Evolutionary conservation across 2,113 vertebrate genomes (phyloP).

Genomic region (Vulpes ferrilata): DNA sequence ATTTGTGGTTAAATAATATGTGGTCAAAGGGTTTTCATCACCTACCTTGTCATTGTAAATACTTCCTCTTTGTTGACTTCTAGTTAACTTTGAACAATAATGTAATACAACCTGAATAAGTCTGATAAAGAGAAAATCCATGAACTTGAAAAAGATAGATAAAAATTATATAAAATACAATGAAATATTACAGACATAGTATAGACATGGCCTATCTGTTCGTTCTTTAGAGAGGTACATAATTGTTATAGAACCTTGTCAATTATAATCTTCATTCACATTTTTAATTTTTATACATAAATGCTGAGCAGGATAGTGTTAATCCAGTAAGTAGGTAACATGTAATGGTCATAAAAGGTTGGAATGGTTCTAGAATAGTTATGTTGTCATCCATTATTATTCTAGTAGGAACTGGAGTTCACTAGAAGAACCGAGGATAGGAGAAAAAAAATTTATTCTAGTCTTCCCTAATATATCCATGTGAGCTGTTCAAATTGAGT

Average conservation of each 20-base stretch:
- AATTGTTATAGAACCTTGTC: not conserved
- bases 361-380: not conserved
- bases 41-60: slow-evolving; percentile 4
- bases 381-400: not conserved
- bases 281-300: not conserved
- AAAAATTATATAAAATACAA: slow-evolving; percentile 30
- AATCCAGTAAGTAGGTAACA: not conserved
- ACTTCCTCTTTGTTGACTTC: slow-evolving; percentile 50
- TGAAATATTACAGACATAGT: not conserved
- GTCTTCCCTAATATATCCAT: not conserved
- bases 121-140: slow-evolving; percentile 28
- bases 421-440: not conserved
- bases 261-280: not conserved
- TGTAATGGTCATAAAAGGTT: not conserved
- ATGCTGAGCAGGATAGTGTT: not conserved
- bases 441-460: not conserved
- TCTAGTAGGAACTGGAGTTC: not conserved
- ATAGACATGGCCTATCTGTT: not conserved
- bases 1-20: slow-evolving; percentile 55
- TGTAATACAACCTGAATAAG: not conserved
- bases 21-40: slow-evolving; percentile 46
- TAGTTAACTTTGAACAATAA: not conserved
- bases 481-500: not conserved
- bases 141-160: not conserved
- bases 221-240: not conserved